Evolutionary conservation across 2,797 vertebrate species (phyloP).

Genomic region (Sandelia bainsii): DNA sequence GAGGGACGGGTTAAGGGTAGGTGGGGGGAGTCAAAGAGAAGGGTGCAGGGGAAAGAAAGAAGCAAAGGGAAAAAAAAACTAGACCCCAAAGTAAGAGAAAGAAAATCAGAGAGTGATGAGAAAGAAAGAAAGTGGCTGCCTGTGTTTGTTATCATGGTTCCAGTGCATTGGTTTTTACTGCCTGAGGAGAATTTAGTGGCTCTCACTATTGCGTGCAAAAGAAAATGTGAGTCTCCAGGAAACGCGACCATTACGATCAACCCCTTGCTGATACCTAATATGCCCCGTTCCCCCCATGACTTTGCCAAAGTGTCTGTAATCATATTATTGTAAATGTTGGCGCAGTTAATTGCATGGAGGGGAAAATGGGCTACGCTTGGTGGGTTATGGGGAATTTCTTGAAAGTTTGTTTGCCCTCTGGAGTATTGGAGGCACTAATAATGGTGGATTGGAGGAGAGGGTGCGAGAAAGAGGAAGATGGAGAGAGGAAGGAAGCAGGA

Average conservation of each 20-base stretch:
- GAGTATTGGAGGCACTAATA: constrained; percentile 89
- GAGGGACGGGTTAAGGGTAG: constrained; percentile 32
- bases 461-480: constrained; percentile 65
- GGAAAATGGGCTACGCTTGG: constrained; percentile 98
- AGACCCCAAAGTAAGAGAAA: constrained; percentile 70
- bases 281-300: constrained; percentile 92
- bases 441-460: constrained; percentile 81
- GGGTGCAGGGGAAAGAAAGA: constrained; percentile 45
- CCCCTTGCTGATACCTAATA: constrained; percentile 99
- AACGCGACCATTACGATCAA: constrained; percentile 99
- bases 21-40: constrained; percentile 48
- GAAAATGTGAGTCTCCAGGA: constrained; percentile 98
- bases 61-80: constrained; percentile 49
- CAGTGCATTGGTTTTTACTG: constrained; percentile 99
- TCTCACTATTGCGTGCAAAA: constrained; percentile 94
- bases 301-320: constrained; percentile 99
- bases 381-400: constrained; percentile 93
- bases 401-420: constrained; percentile 94
- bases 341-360: constrained; percentile 99
- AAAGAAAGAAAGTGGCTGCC: constrained; percentile 85
- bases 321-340: constrained; percentile 99
- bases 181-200: constrained; percentile 99
- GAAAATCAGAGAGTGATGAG: constrained; percentile 75
- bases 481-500: constrained; percentile 64
- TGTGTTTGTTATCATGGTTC: constrained; percentile 99